Base-by-base conservation (phyloP, 2,113 vertebrate genomes). In the Poecilia latipinna region DNA sequence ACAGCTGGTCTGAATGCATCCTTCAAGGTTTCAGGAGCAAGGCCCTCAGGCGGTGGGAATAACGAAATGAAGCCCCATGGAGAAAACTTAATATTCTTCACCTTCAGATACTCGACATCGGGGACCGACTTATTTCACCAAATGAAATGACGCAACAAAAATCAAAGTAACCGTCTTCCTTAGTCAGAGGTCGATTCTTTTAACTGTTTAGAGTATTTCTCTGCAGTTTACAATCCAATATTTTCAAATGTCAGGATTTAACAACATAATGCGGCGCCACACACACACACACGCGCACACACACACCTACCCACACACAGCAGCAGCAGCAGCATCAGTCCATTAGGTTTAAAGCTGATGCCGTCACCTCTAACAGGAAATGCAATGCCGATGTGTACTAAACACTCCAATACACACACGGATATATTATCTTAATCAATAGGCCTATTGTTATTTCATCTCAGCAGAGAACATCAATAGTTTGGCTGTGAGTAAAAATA, bases 401-500 rank as follows among this genome's bases (percentile, higher is more conserved):
- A 6, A 64, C 61, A 75, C 62, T 65, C 78, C 73, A 6, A 69
- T 54, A 75, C 65, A 69, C 79, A 75, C 74, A 67, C 10, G 33
- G 13, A 82, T 62, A 82, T 28, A 61, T 76, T 68, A 70, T 79
- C 75, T 79, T 75, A 61, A 89, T 93, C 91, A 82, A 93, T 91
- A 89, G 26, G 3, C 65, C 62, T 85, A 68, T 75, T 89, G 84
- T 88, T 89, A 92, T 91, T 93, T 92, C 84, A 84, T 78, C 80
- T 66, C 77, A 67, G 37, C 63, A 84, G 60, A 37, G 10, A 31
- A 74, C 82, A 88, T 89, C 82, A 82, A 77, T 80, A 65, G 74
- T 28, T 75, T 61, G n/a, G 4, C 68, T 87, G 90, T 83, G 85
- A 92, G 92, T 89, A 80, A 87, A 92, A 92, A 91, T 77, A 90